Evolutionary conservation across 2,797 vertebrate genomes (phyloP).

Genomic region (Coluber constrictor): DNA sequence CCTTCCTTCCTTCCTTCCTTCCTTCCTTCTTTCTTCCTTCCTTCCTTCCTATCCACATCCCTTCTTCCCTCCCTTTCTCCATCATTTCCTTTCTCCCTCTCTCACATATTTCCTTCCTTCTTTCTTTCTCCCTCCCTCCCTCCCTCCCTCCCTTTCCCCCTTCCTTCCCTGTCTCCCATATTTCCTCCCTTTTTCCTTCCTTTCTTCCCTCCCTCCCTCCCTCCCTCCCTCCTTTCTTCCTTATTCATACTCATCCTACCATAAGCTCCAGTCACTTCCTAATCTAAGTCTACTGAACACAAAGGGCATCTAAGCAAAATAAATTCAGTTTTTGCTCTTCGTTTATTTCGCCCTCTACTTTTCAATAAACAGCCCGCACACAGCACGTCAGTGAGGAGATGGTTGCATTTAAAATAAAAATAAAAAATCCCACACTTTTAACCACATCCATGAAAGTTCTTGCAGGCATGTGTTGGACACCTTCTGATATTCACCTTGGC

Average conservation of each 20-base stretch:
- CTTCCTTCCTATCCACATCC: too few species aligned
- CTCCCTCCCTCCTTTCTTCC: neutral
- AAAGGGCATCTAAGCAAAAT: neutral
- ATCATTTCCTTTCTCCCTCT: too few species aligned
- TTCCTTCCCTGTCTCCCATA: too few species aligned
- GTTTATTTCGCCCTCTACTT: neutral
- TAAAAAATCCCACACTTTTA: neutral
- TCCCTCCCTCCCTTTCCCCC: too few species aligned
- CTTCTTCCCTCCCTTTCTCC: neutral
- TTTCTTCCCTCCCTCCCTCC: too few species aligned
- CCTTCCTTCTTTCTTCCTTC: too few species aligned
- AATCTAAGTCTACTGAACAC: neutral
- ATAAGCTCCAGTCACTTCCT: neutral
- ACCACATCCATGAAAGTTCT: neutral
- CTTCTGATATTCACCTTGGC: neutral
- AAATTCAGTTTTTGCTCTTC: neutral
- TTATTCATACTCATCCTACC: neutral
- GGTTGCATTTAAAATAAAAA: neutral
- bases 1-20: too few species aligned
- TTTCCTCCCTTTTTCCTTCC: too few species aligned
- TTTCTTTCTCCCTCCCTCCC: fast-evolving
- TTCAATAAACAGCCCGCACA: neutral
- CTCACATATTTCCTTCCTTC: too few species aligned
- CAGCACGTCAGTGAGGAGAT: neutral
- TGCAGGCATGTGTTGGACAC: neutral